Evolutionary conservation across 2,113 vertebrate species (phyloP).

Genomic region (Dolichallabes microphthalmus): DNA sequence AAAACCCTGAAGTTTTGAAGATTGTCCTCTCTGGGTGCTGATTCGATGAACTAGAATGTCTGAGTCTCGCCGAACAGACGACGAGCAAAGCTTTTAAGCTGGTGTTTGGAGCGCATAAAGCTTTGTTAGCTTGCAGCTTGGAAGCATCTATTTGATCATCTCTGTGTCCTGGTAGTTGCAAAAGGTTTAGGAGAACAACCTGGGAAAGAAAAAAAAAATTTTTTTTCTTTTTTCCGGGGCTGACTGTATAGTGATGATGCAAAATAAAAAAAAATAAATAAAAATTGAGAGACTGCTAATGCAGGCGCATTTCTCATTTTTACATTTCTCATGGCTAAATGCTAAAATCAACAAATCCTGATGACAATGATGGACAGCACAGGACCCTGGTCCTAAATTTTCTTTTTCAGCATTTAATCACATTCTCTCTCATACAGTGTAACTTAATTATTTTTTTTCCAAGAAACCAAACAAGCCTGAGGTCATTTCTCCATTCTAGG

Average conservation of each 20-base stretch:
- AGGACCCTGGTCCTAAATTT: background rate
- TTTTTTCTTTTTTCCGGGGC: conserved; percentile 7
- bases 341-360: background rate
- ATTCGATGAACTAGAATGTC: background rate
- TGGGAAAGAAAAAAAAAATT: background rate
- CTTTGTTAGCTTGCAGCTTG: no score
- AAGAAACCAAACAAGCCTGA: conserved; percentile 10
- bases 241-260: conserved; percentile 1
- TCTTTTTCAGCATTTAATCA: background rate
- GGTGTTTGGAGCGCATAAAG: background rate
- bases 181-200: background rate
- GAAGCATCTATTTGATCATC: conserved; percentile 10
- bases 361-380: background rate
- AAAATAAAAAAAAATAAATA: background rate
- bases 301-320: background rate
- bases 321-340: conserved; percentile 18
- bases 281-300: background rate
- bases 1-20: conserved; percentile 30
- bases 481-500: conserved; percentile 28
- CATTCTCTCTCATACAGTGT: background rate
- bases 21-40: conserved; percentile 34
- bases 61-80: conserved; percentile 18
- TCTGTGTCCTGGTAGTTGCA: conserved; percentile 1
- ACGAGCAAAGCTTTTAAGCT: conserved; percentile 26
- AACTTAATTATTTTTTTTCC: background rate